A percentile compares a stretch with the other conserved stretches of the same genome.
phyloP scores from a whole-genome alignment of 53 echinoderm and acorn worm species.

The Holothuria scabra region DNA sequence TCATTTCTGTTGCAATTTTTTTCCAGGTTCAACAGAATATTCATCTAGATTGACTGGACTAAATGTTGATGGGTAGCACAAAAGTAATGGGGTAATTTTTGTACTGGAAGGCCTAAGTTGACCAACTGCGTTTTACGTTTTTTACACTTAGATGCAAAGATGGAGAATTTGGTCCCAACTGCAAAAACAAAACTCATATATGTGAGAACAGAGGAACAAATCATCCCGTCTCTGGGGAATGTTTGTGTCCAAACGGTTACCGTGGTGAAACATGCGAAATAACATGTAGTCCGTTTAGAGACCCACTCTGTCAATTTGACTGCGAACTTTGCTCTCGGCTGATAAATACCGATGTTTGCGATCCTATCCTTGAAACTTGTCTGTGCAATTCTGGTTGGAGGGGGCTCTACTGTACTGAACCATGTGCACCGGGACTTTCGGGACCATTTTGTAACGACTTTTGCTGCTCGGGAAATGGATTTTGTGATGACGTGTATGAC shows the following conservation, averaged over 20 bases:
- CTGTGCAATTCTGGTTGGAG: slow-evolving; percentile 10
- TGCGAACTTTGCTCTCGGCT: slow-evolving; percentile 18
- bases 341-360: slow-evolving; percentile 6
- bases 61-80: too few relatives aligned
- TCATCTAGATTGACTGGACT: too few relatives aligned
- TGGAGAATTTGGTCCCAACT: slow-evolving; percentile 27
- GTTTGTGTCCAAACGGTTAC: slow-evolving; percentile 20
- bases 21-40: too few relatives aligned
- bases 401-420: slow-evolving; percentile 28
- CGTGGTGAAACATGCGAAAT: slow-evolving; percentile 10
- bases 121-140: neutral
- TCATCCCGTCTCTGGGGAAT: slow-evolving; percentile 2
- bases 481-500: neutral
- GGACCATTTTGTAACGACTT: neutral
- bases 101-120: neutral
- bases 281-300: neutral
- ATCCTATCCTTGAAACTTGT: neutral
- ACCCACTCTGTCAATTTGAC: slow-evolving; percentile 5
- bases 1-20: too few relatives aligned
- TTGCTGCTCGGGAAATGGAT: slow-evolving; percentile 29
- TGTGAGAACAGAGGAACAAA: slow-evolving; percentile 31
- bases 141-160: neutral
- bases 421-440: neutral
- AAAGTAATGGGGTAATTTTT: neutral
- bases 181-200: neutral